Percentiles rank a stretch among this genome's conserved stretches.
Evolutionary conservation across 2,797 vertebrate genomes (phyloP).

Genomic region (Pangasius mekongensis): DNA sequence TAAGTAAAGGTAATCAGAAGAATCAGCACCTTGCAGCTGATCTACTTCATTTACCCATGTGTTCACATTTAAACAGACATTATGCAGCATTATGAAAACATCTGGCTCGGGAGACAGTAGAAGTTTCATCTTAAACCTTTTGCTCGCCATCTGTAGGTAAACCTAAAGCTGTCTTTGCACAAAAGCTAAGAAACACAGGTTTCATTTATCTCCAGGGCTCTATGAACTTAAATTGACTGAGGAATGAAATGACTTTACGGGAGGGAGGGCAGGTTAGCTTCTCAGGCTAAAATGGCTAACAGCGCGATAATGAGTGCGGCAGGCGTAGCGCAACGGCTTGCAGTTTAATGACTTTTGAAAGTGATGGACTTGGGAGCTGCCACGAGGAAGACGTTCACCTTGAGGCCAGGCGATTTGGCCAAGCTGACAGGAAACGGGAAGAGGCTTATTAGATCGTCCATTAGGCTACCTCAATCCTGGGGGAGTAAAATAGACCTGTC

Average conservation of each 20-base stretch:
- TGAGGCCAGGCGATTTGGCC: slow-evolving; percentile 57
- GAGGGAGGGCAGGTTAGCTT: slow-evolving; percentile 6
- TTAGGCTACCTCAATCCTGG: slow-evolving; percentile 68
- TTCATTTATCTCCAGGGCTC: slow-evolving; percentile 32
- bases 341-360: slow-evolving; percentile 66
- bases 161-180: slow-evolving; percentile 36
- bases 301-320: slow-evolving; percentile 22
- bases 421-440: slow-evolving; percentile 66
- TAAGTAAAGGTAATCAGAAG: slow-evolving; percentile 59
- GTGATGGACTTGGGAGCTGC: slow-evolving; percentile 61
- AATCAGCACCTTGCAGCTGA: slow-evolving; percentile 64
- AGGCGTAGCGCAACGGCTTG: slow-evolving; percentile 30
- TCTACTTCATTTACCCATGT: slow-evolving; percentile 55
- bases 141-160: slow-evolving; percentile 48
- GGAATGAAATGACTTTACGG: slow-evolving; percentile 17
- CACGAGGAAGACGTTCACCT: slow-evolving; percentile 53
- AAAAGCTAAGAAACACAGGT: slow-evolving; percentile 31
- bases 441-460: slow-evolving; percentile 73
- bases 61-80: slow-evolving; percentile 70
- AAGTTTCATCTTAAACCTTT: slow-evolving; percentile 60
- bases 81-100: slow-evolving; percentile 69
- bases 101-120: slow-evolving; percentile 69
- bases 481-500: slow-evolving; percentile 67
- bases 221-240: slow-evolving; percentile 1
- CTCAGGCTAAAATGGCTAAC: slow-evolving; percentile 33